Evolutionary conservation across 64 coral and sea anemone species (phyloP).

Genomic region (Porites australiensis): DNA sequence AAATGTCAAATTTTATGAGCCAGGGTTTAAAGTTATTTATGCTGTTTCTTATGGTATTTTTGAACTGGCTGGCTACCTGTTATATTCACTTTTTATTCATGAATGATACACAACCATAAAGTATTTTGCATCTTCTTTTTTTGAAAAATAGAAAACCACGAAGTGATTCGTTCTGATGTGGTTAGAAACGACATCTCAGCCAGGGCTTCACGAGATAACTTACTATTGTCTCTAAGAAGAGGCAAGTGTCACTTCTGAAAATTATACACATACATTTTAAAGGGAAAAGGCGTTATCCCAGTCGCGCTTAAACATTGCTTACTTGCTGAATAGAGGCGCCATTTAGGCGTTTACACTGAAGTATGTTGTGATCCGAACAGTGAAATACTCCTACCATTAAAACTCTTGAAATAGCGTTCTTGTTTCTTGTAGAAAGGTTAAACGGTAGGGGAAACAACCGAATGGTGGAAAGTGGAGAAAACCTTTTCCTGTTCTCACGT

Average conservation of each 20-base stretch:
- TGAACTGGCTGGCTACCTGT: background rate
- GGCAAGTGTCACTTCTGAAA: background rate
- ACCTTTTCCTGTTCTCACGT: too few relatives aligned
- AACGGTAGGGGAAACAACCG: too few relatives aligned
- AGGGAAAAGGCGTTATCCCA: background rate
- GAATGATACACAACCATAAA: slow-evolving; percentile 14
- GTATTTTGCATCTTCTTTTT: slow-evolving; percentile 42
- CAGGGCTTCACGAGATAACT: background rate
- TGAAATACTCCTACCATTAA: too few relatives aligned
- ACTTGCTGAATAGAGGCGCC: too few relatives aligned
- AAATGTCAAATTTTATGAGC: slow-evolving; percentile 57
- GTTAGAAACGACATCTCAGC: background rate
- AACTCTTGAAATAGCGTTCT: too few relatives aligned
- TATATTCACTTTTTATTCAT: slow-evolving; percentile 48
- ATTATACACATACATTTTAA: background rate
- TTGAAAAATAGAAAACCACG: slow-evolving; percentile 6
- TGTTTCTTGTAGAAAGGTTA: too few relatives aligned
- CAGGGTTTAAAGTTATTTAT: slow-evolving; percentile 58
- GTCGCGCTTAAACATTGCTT: too few relatives aligned
- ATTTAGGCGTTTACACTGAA: too few relatives aligned
- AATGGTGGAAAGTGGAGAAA: too few relatives aligned
- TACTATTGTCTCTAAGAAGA: background rate
- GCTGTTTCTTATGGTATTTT: slow-evolving; percentile 31
- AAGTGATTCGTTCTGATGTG: background rate
- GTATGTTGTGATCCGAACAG: too few relatives aligned